Evolutionary conservation across 2,113 vertebrate species (phyloP).

Genomic region (Notarius lentiginosus): DNA sequence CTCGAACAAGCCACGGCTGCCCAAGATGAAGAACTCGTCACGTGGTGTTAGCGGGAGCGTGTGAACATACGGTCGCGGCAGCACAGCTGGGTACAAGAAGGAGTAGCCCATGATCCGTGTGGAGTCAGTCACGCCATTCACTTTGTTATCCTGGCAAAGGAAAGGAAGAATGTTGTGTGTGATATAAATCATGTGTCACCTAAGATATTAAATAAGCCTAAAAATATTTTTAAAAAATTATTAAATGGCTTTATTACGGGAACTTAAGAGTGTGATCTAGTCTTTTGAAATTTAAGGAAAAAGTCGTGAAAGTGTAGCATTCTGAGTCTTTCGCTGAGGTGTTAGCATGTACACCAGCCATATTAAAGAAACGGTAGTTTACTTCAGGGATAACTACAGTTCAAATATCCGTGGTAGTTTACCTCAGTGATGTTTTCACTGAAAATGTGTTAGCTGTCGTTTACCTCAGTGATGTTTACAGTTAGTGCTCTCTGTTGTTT

Average conservation of each 20-base stretch:
- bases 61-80: conserved; percentile 90
- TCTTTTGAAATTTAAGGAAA: not conserved
- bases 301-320: not conserved
- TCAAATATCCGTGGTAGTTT: no score
- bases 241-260: not conserved
- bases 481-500: no score
- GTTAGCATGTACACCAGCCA: not conserved
- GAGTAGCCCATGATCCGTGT: conserved; percentile 97
- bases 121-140: conserved; percentile 95
- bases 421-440: no score
- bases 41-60: conserved; percentile 88
- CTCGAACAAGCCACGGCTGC: conserved; percentile 94
- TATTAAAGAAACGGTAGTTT: not conserved
- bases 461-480: no score
- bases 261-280: not conserved
- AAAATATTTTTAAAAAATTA: not conserved
- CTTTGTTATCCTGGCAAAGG: conserved; percentile 88
- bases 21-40: conserved; percentile 96
- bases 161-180: not conserved
- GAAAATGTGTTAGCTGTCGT: no score
- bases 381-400: no score
- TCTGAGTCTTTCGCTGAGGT: not conserved
- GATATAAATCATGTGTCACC: not conserved
- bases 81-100: conserved; percentile 92
- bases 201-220: not conserved